A percentile compares a stretch with the other conserved stretches of the same genome.
Evolutionary conservation across 2,888 invertebrate genomes (phyloP).

Genomic region (Agrotis puta): DNA sequence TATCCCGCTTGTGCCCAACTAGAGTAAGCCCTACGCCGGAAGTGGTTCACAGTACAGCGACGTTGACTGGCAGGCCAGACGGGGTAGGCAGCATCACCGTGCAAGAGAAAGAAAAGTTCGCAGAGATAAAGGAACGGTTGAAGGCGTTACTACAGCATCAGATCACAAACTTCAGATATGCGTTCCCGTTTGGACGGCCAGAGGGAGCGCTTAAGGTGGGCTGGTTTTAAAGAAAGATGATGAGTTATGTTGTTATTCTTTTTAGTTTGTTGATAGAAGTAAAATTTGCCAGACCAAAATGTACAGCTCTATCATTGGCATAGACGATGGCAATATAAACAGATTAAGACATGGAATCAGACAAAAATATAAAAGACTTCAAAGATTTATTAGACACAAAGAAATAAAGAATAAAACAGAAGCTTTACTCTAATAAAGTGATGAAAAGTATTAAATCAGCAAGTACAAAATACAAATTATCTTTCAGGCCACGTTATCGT

Average conservation of each 20-base stretch:
- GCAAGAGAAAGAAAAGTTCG: conserved; percentile 99
- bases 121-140: conserved; percentile 98
- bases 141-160: conserved; percentile 98
- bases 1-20: conserved; percentile 88
- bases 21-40: conserved; percentile 88
- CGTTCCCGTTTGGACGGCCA: conserved; percentile 99
- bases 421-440: not conserved
- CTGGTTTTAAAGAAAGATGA: not conserved
- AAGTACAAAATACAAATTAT: not conserved
- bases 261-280: no score
- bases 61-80: conserved; percentile 96
- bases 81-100: conserved; percentile 99
- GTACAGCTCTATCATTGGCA: no score
- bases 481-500: conserved; percentile 95
- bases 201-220: conserved; percentile 97
- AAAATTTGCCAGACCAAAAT: no score
- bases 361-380: not conserved
- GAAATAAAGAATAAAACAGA: not conserved
- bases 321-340: not conserved
- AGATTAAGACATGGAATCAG: not conserved
- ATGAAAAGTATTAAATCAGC: not conserved
- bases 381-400: no score
- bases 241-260: not conserved
- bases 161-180: conserved; percentile 99
- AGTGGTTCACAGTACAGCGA: conserved; percentile 90